Conservation (phyloP, 2,797 vertebrate genomes). For the Lepilemur septentrionalis region DNA sequence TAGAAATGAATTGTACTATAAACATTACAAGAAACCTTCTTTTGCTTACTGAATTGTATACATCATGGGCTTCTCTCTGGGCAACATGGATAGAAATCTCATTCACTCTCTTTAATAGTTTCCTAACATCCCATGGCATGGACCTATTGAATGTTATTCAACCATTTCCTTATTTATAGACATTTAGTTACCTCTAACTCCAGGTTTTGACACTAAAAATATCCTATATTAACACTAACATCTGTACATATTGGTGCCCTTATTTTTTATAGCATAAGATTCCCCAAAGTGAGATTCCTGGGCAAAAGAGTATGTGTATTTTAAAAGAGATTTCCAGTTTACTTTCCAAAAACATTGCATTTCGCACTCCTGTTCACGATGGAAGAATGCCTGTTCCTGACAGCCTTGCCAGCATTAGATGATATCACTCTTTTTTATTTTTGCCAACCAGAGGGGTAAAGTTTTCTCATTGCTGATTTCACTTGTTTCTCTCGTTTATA, state of each 20-base stretch:
- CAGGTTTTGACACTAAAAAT: not conserved
- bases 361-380: not conserved
- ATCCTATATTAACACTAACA: not conserved
- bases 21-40: not conserved
- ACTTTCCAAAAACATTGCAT: not conserved
- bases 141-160: not conserved
- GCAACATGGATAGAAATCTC: not conserved
- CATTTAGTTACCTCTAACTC: not conserved
- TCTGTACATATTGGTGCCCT: not conserved
- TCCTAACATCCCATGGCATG: not conserved
- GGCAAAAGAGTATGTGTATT: not conserved
- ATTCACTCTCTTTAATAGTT: not conserved
- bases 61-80: not conserved
- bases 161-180: not conserved
- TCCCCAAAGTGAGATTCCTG: not conserved
- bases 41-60: not conserved
- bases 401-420: not conserved
- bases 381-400: not conserved
- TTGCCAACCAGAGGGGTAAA: not conserved
- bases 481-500: constrained; percentile 7
- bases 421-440: not conserved
- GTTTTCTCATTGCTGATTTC: not conserved
- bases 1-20: not conserved
- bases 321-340: not conserved
- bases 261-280: not conserved